phyloP scores from a whole-genome alignment of 2,888 invertebrate species.

The Macaria liturata region DNA sequence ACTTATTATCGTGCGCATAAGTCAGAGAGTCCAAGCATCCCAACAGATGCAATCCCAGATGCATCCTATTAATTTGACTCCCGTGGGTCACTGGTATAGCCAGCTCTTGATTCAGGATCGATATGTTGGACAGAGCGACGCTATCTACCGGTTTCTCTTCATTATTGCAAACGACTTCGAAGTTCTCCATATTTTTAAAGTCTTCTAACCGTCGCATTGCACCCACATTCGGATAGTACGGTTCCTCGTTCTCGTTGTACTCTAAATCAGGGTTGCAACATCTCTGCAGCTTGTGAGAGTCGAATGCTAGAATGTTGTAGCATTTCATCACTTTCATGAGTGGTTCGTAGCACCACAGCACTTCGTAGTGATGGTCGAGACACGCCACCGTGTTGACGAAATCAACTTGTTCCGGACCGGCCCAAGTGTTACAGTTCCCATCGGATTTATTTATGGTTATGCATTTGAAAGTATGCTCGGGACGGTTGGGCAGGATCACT shows the following conservation, averaged over 20 bases:
- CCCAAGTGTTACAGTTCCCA: constrained; percentile 93
- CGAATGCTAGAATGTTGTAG: constrained; percentile 93
- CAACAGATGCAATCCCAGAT: constrained; percentile 95
- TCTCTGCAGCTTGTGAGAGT: constrained; percentile 80
- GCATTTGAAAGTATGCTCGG: constrained; percentile 92
- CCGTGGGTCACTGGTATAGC: constrained; percentile 89
- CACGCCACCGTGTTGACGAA: constrained; percentile 91
- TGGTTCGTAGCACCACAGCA: constrained; percentile 95
- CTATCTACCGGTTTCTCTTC: constrained; percentile 57
- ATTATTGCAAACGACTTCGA: constrained; percentile 57
- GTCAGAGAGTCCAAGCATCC: constrained; percentile 95
- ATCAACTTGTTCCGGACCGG: constrained; percentile 91
- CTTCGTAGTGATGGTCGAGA: constrained; percentile 96
- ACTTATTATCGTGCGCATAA: constrained; percentile 89
- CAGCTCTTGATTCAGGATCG: constrained; percentile 91
- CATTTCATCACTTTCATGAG: constrained; percentile 86
- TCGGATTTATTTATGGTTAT: constrained; percentile 95
- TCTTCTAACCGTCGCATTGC: constrained; percentile 71
- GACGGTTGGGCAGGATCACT: constrained; percentile 93
- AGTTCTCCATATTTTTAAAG: constrained; percentile 65
- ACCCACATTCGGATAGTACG: constrained; percentile 59
- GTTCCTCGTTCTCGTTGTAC: constrained; percentile 40
- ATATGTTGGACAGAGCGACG: constrained; percentile 71
- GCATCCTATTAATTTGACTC: constrained; percentile 90
- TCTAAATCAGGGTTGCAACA: constrained; percentile 66